Conservation (phyloP, 2,113 vertebrate species). For the Pyrgilauda ruficollis region DNA sequence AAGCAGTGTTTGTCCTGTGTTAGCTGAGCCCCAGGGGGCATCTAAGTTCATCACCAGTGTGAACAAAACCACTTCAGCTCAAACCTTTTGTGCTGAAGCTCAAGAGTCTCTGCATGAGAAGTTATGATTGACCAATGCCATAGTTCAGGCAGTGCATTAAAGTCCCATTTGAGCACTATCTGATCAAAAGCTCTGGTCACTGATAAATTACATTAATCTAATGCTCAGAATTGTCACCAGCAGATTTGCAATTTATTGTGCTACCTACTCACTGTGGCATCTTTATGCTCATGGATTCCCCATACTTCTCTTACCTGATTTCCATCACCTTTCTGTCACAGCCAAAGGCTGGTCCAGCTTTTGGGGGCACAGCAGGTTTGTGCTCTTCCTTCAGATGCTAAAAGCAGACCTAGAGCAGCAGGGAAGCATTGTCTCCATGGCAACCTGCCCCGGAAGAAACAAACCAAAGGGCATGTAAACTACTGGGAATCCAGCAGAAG, state of each 20-base stretch:
- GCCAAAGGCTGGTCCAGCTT: background rate
- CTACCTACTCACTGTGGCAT: background rate
- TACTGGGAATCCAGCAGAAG: conserved; percentile 68
- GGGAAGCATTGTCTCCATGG: conserved; percentile 8
- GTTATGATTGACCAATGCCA: background rate
- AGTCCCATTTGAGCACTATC: background rate
- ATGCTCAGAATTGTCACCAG: background rate
- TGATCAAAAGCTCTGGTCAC: background rate
- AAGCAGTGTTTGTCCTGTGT: background rate
- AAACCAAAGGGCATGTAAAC: background rate
- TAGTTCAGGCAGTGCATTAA: background rate
- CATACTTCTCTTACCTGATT: background rate
- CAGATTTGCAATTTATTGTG: background rate
- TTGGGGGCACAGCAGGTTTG: accelerated
- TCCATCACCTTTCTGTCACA: background rate
- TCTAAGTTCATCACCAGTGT: background rate
- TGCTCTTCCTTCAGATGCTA: conserved; percentile 65
- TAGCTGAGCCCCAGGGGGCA: background rate
- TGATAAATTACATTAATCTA: background rate
- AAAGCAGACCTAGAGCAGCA: conserved; percentile 66
- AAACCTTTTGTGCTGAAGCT: background rate
- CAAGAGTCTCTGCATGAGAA: background rate
- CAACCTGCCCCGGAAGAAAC: conserved; percentile 66
- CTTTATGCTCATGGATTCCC: background rate
- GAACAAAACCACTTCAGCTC: background rate